Percentiles rank a stretch among this genome's conserved stretches.
These are phyloP conservation scores for Bombus affinis DNA, from an alignment of 1,140 invertebrate genomes.

Conservation along the genomic window DNA sequence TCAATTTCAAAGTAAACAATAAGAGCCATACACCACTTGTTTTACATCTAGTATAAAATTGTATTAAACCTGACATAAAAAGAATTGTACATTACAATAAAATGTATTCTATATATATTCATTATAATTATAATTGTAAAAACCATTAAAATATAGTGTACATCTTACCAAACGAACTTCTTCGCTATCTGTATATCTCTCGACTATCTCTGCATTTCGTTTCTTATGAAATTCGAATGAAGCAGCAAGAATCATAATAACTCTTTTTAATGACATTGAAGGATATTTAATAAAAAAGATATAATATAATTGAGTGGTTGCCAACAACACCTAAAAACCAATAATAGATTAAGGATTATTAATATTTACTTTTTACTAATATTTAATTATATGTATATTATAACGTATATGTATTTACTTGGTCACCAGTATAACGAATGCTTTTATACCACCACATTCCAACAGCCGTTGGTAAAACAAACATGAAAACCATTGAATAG, in stretches of 20 bases:
- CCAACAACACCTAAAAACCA: slow-evolving; percentile 90
- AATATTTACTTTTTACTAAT: background rate
- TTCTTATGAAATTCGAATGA: slow-evolving; percentile 98
- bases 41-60: slow-evolving; percentile 9
- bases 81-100: background rate
- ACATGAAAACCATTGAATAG: slow-evolving; percentile 98
- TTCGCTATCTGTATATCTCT: slow-evolving; percentile 96
- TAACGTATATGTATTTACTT: slow-evolving; percentile 83
- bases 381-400: background rate
- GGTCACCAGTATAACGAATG: slow-evolving; percentile 97
- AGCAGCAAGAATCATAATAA: slow-evolving; percentile 97
- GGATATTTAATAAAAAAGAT: slow-evolving; percentile 98
- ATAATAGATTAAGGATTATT: background rate
- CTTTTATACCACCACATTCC: slow-evolving; percentile 99
- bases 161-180: slow-evolving; percentile 94
- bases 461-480: slow-evolving; percentile 95
- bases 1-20: slow-evolving; percentile 10
- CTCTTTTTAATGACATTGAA: slow-evolving; percentile 96
- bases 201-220: slow-evolving; percentile 96
- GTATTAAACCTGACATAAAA: background rate
- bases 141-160: background rate
- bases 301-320: slow-evolving; percentile 98
- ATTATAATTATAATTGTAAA: slow-evolving; percentile 11
- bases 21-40: background rate
- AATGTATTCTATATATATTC: background rate